Evolutionary conservation across 2,888 invertebrate species (phyloP), one percentile per base, ranked within the genome.

Genomic region (Celastrina argiolus): DNA sequence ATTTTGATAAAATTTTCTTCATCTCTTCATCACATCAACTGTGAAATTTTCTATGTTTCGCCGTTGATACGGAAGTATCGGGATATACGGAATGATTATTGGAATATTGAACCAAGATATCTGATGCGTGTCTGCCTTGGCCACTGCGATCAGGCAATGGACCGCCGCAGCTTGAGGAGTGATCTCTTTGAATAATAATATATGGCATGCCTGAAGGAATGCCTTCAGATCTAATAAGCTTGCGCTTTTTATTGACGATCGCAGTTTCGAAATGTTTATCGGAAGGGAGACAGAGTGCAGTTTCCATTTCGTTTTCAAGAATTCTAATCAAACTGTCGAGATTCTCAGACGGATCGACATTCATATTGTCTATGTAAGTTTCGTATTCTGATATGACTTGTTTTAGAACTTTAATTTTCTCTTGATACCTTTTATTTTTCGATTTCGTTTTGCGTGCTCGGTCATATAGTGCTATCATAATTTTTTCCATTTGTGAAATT

Each of bases 281-380:
- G 65, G 51, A 39, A 70, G 58, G 36, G 68, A 67, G 16, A 66
- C 67, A 56, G 14, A 79, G 72, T 41, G 84, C 77, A 31, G 78
- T 74, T 45, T 77, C 81, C 63, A 91, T 73, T 75, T 91, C 91
- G 34, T 86, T 80, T 79, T 90, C 91, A 7, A 90, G 78, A 56
- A 84, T 84, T 78, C 85, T 84, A 18, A 90, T 85, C 63, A 91
- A 76, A 68, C 78, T 81, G 69, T 89, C 87, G 22, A 91, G 73
- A 67, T 87, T 82, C 56, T 84, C 83, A 1, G 77, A 70, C 22
- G 81, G 82, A 3, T 73, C 70, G 39, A 73, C 78, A 14, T 73
- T 77, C 56, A 78, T 77, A 58, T 74, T 74, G 59, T 79, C 75
- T 34, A 64, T 76, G 63, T 74, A 75, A 5, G 74, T 65, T 72